Base-by-base conservation (phyloP, 2,888 invertebrate genomes). In the Drosophila pseudotakahashii region DNA sequence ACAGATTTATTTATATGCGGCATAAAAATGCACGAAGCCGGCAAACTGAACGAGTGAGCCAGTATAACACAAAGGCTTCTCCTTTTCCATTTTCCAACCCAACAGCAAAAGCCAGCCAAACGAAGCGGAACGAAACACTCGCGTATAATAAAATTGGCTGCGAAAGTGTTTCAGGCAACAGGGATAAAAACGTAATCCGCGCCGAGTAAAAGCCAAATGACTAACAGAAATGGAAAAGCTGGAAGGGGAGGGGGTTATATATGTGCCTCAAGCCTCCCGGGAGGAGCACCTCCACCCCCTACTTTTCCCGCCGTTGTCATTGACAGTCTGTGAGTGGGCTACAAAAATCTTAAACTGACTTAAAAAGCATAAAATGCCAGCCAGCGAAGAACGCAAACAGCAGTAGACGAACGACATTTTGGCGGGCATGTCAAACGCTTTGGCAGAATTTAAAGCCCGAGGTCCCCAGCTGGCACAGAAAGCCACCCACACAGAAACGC, bases 1-100 rank as follows among this genome's bases (percentile, higher is more conserved):
- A 85, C 84, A 85, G 87, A 85, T 85, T 85, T 85, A 85, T 84
- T 84, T 84, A 84, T 84, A 86, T 81, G 84, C 79, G 78, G 86
- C 86, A 84, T 84, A 83, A 84, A 84, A 84, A 86, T 83, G 84
- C 86, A 86, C 83, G 75, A 64, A 70, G 71, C 47, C 69, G 54
- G 63, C 51, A n/a, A n/a, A n/a, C n/a, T n/a, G 59, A 68, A 45
- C 47, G 19, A 19, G 19, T 19, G 19, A 19, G 2, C 19, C 48
- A 48, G 30, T 37, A 14, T 73, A 44, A 64, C 70, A 64, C 64
- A 66, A 66, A 66, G 64, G 64, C 63, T 39, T 19, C 30, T 30
- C 2, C 7, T 36, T 36, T 13, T 11, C 41, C 41, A 16, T 41
- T 50, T 36, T n/a, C 37, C 61, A 50, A 26, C 26, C 26, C 26